Base-by-base conservation (phyloP, 2,797 vertebrate genomes). In the Tragelaphus eurycerus region DNA sequence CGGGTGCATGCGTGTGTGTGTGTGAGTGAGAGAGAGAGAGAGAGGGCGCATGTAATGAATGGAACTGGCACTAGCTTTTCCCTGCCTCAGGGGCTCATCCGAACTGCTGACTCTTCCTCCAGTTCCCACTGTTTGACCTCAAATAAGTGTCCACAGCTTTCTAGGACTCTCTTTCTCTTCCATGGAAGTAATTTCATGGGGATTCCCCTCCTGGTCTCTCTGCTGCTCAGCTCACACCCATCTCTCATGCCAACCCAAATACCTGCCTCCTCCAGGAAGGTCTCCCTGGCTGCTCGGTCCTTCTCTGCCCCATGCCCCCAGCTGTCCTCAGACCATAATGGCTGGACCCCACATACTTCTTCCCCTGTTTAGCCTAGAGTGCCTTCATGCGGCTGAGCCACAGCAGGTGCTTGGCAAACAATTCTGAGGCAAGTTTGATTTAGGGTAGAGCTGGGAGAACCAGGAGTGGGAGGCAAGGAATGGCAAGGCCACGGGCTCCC, bases 391-490 rank as follows among this genome's bases (percentile, higher is more conserved):
- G 71, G 55, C 67, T 31, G 16, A 60, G 57, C 89, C 95, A 89
- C 34, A 7, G 90, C 93, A 97, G 83, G 79, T 79, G 1, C 50
- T 38, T 10, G 11, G 71, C n/a, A 60, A 93, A 34, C 19, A 50
- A 29, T 62, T 71, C 46, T 62, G 71, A 43, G 31, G 46, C 64
- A 34, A 90, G 48, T 60, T 86, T 84, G 84, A 94, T 82, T 89
- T 86, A 67, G 59, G 82, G 81, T 67, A 90, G 84, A 97, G 91
- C 76, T 59, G 50, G 86, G 88, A 95, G 87, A 89, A 95, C 86
- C 74, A 64, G 54, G 95, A 97, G 95, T 94, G 93, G 97, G 96
- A 90, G 86, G 94, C 94, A 43, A 90, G 71, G 71, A 74, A 97
- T 86, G 90, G 86, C 78, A 71, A 97, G 96, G 93, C 95, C 94